A percentile compares a stretch with the other conserved stretches of the same genome.
Evolutionary conservation across 2,113 vertebrate genomes (phyloP).

Genomic region (Cololabis saira): DNA sequence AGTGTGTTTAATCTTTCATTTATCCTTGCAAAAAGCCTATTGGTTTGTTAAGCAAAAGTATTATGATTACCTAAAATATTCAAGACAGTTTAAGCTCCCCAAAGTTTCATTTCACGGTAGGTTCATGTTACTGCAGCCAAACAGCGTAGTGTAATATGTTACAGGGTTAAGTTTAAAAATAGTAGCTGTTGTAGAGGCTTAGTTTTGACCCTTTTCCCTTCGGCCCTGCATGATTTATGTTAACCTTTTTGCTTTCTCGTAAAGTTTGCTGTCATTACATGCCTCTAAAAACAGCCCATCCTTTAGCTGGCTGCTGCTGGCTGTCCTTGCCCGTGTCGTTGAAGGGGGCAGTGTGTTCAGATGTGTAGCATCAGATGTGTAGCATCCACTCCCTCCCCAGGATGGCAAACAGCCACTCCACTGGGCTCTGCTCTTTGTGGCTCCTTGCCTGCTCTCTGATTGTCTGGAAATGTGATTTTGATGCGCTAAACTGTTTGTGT

Average conservation of each 20-base stretch:
- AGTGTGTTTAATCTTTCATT: no score
- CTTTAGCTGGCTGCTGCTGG: slow-evolving; percentile 30
- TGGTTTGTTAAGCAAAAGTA: no score
- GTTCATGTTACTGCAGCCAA: neutral
- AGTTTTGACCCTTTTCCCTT: slow-evolving; percentile 5
- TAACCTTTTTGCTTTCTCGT: slow-evolving; percentile 48
- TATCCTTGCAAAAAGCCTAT: no score
- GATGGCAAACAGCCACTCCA: slow-evolving; percentile 63
- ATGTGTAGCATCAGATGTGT: slow-evolving; percentile 51
- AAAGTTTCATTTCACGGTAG: no score
- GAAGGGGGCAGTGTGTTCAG: slow-evolving; percentile 43
- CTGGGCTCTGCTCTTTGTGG: slow-evolving; percentile 51
- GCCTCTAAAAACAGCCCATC: slow-evolving; percentile 46
- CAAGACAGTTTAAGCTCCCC: no score
- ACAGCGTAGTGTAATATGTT: neutral
- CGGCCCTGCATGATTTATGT: slow-evolving; percentile 33
- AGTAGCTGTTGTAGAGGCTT: neutral
- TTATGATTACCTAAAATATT: no score
- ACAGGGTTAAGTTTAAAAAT: slow-evolving; percentile 1
- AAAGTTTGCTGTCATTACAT: slow-evolving; percentile 40
- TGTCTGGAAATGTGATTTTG: slow-evolving; percentile 76
- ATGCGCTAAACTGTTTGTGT: slow-evolving; percentile 75
- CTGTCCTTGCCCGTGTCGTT: slow-evolving; percentile 42
- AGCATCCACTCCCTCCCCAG: slow-evolving; percentile 39
- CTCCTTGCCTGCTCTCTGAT: slow-evolving; percentile 61